Evolutionary conservation across 37 sponge, comb jelly and placozoan species (phyloP), one percentile per base, ranked within the genome.

Genomic region (Eunapius fragilis): DNA sequence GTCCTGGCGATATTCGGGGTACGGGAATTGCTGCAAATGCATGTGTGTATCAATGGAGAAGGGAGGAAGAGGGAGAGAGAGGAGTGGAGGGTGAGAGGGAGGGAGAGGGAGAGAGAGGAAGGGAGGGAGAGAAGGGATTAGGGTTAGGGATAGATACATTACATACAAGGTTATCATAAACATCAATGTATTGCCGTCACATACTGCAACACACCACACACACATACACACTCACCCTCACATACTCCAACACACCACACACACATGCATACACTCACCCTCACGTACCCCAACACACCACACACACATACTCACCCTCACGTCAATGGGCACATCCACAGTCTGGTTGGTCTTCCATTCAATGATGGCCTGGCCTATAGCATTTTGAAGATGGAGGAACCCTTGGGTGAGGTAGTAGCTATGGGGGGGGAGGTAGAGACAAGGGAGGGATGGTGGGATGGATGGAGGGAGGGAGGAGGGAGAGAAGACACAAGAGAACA

Each of bases 341-440:
- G 9, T 41, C 41, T 41, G 27, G 31, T 35, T 41, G 41, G 72
- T 85, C 58, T 50, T 92, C 86, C 47, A 68, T 35, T n/a, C 68
- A 73, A 91, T 84, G 50, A 91, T 79, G 67, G 91, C 84, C 49
- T 84, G 80, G 26, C 41, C 69, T 12, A 94, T 36, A 37, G 87
- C 82, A 72, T 86, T 86, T 72, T 94, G 85, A 2, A 94, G 36
- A 6, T 84, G 82, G 6, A 94, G 32, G 37, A 94, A 94, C 7
- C 95, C 95, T 67, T 92, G 89, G 9, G 77, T 80, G 26, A 71
- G 24, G 81, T 92, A 92, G 34, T 28, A 49, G 37, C 88, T 91
- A 72, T 30, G 31, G 25, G 36, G 30, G n/a, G n/a, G n/a, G n/a
- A n/a, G n/a, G n/a, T n/a, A n/a, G n/a, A n/a, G n/a, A n/a, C 3